These are phyloP conservation scores for Gymnorhina tibicen DNA, from an alignment of 2,113 vertebrate genomes.

Conservation along the genomic window DNA sequence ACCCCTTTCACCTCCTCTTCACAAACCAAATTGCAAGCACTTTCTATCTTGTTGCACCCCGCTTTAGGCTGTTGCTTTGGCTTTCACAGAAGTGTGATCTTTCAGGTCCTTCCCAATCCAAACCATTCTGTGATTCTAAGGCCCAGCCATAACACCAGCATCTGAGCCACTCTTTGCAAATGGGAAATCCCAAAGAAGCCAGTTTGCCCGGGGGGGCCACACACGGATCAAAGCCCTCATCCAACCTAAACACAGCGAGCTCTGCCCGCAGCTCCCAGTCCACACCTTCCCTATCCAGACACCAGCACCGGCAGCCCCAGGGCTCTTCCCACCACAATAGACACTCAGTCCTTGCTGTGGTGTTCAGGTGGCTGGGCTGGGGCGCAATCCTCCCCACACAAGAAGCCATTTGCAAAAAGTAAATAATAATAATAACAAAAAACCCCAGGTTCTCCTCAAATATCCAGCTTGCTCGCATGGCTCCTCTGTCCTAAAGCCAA, in stretches of 20 bases:
- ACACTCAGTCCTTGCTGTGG: neutral
- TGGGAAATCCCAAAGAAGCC: neutral
- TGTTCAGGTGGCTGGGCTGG: neutral
- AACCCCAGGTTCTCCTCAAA: neutral
- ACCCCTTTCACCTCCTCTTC: neutral
- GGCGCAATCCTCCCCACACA: rapidly evolving
- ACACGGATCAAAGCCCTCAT: rapidly evolving
- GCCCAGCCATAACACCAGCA: rapidly evolving
- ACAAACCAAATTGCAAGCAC: rapidly evolving
- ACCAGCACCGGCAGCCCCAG: neutral
- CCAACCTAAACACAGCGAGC: rapidly evolving
- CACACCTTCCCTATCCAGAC: neutral
- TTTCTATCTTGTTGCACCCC: rapidly evolving
- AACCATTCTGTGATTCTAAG: neutral
- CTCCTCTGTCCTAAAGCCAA: neutral
- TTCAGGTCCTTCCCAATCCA: neutral
- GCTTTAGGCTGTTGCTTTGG: neutral
- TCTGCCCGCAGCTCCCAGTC: neutral
- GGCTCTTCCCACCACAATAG: neutral
- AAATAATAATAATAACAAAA: neutral
- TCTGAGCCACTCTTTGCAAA: neutral
- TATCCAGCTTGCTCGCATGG: neutral
- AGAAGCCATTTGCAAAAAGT: neutral
- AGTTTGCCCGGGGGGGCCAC: rapidly evolving
- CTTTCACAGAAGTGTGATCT: neutral